Evolutionary conservation across 2,797 vertebrate genomes (phyloP).

Genomic region (Acipenser oxyrinchus): DNA sequence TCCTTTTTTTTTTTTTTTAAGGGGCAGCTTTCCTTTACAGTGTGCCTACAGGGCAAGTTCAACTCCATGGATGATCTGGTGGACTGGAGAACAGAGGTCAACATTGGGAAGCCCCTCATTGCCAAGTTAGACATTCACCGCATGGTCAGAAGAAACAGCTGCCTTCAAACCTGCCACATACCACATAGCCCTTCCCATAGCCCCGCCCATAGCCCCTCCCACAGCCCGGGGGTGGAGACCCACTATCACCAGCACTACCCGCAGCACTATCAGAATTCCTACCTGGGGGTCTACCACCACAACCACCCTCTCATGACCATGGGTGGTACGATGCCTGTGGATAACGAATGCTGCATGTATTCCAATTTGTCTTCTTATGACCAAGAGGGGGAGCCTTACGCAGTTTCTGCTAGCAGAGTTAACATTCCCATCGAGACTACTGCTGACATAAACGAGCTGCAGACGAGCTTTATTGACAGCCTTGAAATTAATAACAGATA

Average conservation of each 20-base stretch:
- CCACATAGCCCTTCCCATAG: conserved; percentile 59
- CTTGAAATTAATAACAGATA: conserved; percentile 63
- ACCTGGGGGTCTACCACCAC: conserved; percentile 41
- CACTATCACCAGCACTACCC: conserved; percentile 43
- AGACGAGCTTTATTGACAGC: conserved; percentile 66
- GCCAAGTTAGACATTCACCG: conserved; percentile 79
- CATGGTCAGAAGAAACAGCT: conserved; percentile 56
- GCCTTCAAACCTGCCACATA: conserved; percentile 61
- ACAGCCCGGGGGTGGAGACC: conserved; percentile 41
- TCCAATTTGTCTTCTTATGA: conserved; percentile 19
- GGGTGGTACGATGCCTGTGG: conserved; percentile 10
- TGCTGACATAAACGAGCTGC: conserved; percentile 74
- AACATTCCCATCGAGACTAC: conserved; percentile 82
- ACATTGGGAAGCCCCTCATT: conserved; percentile 87
- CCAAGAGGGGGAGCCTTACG: conserved; percentile 18
- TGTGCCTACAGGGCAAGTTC: conserved; percentile 80
- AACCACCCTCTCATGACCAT: conserved; percentile 6
- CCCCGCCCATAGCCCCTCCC: conserved; percentile 43
- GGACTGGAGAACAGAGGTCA: conserved; percentile 76
- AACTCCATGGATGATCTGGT: conserved; percentile 69
- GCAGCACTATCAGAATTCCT: conserved; percentile 39
- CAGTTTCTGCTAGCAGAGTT: conserved; percentile 24
- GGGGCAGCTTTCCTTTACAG: conserved; percentile 81
- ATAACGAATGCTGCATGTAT: background rate
- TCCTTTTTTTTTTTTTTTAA: conserved; percentile 32